Evolutionary conservation across 2,113 vertebrate genomes (phyloP), one percentile per base, ranked within the genome.

Genomic region (Oryctolagus cuniculus): DNA sequence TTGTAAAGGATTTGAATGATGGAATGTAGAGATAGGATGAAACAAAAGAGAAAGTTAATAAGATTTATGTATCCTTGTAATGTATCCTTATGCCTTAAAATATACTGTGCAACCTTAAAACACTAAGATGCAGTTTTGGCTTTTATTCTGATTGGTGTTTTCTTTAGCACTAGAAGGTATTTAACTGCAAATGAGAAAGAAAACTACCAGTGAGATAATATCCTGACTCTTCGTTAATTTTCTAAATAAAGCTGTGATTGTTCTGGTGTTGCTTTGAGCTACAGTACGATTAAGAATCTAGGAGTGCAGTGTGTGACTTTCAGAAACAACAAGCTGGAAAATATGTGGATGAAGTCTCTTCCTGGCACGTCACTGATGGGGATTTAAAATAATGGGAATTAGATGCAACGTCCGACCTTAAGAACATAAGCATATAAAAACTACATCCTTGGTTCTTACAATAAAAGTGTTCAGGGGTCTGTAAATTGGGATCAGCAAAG

Each of bases 21-120:
- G 97, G 97, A 98, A 97, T 96, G 81, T 97, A 90, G 93, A 97
- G 97, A 98, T 96, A 98, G 93, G 53, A 93, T 93, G 90, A 96
- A 97, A 98, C 97, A 98, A 97, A 98, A 97, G 95, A 91, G 96
- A 97, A 96, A 97, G 97, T 98, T 98, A 97, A 61, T 98, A 98
- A 98, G 96, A 97, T 98, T 98, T 98, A 98, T 98, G 95, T 97
- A 72, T 80, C 90, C 84, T 97, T 98, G 95, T 97, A 97, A 97
- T 96, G 51, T 91, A 53, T 87, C 92, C 82, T 95, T 97, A 69
- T 96, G 69, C 96, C 94, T 95, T 95, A 84, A 96, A 90, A 84
- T 79, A 70, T 13, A 53, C 53, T 58, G 53, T 96, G 53, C 95
- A 93, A 89, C 85, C 74, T 96, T 94, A 67, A 91, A 95, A 70